Conservation (phyloP, 2,113 vertebrate species). For the Psittacula cyanocephala region DNA sequence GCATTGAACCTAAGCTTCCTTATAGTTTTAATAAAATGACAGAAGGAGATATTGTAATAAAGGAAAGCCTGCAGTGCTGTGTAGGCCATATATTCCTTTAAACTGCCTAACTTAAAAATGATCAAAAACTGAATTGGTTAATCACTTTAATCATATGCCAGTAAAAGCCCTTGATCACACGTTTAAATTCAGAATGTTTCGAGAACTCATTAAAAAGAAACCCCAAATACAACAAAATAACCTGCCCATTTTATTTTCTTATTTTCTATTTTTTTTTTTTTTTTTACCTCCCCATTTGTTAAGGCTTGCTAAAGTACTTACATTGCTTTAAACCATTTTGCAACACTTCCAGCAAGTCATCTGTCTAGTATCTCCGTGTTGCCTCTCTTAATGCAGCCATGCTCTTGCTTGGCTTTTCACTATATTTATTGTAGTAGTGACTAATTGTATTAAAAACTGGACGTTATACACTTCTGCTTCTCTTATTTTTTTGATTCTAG, state of each 20-base stretch:
- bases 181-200: neutral
- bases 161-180: neutral
- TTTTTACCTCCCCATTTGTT: neutral
- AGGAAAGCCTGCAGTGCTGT: neutral
- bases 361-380: neutral
- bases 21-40: neutral
- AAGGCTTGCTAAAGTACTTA: neutral
- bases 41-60: neutral
- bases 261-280: neutral
- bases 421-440: neutral
- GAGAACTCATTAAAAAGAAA: neutral
- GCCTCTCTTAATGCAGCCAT: neutral
- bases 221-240: neutral
- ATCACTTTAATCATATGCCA: neutral
- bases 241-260: neutral
- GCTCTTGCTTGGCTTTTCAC: neutral
- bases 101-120: neutral
- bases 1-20: neutral
- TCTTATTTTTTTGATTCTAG: neutral
- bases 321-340: neutral
- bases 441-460: neutral
- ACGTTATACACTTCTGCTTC: fast-evolving
- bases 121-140: neutral
- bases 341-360: neutral
- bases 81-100: neutral